Base-by-base conservation (phyloP, 1,140 invertebrate genomes). In the Sminthurides bifidus region DNA sequence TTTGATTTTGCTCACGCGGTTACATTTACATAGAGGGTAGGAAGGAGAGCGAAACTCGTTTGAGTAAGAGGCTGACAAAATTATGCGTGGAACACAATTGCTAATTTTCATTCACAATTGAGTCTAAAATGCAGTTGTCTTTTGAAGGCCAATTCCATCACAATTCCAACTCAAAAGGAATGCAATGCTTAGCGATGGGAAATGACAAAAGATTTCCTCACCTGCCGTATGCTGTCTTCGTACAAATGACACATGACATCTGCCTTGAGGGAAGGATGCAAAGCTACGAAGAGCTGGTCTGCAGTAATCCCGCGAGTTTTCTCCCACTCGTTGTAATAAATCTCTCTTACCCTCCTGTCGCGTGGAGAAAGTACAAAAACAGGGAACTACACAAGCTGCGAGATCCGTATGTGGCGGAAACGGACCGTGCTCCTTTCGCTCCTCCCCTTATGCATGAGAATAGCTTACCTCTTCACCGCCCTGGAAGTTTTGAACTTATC, bases 181-280 rank as follows among this genome's bases (percentile, higher is more conserved):
- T 15, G 21, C n/a, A 10, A 35, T 35, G 33, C 33, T 12, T 35
- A 10, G n/a, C 10, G 46, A 27, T 49, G 10, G 8, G 19, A 10
- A 23, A 49, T 27, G 14, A 12, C 6, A 23, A 27, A 10, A 49
- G 12, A 21, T 15, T n/a, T 45, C n/a, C 33, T 3, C n/a, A 64
- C 62, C 52, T 53, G 46, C 57, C 51, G 21, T 0, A 64, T 29
- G 1, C 38, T 24, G n/a, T 44, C 21, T 53, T 58, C 59, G 29
- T 64, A 64, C 15, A 64, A 35, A 17, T 60, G 49, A 23, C 41
- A 58, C 53, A 54, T 50, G 3, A 64, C 62, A 44, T 61, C 62
- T 14, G 59, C 37, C 38, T 59, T 64, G 1, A 64, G 46, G 0
- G 49, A 45, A 29, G 62, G 62, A 40, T 58, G 53, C 15, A 64